Evolutionary conservation across 2,113 vertebrate genomes (phyloP).

Genomic region (Gulo gulo): DNA sequence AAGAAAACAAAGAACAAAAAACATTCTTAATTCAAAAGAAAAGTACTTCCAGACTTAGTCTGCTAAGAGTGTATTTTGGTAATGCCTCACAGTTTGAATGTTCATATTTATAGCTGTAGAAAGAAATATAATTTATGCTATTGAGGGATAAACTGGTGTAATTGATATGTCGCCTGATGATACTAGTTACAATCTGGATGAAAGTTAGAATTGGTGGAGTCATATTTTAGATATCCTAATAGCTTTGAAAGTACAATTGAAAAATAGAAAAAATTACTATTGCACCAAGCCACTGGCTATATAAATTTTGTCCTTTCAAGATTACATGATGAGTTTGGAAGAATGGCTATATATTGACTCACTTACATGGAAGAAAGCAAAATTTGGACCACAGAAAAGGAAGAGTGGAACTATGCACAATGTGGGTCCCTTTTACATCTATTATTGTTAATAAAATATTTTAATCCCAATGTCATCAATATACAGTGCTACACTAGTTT

Average conservation of each 20-base stretch:
- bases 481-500: neutral
- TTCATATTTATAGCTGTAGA: neutral
- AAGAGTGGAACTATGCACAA: neutral
- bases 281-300: neutral
- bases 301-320: neutral
- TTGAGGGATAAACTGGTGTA: neutral
- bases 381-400: neutral
- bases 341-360: neutral
- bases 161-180: neutral
- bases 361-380: neutral
- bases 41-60: neutral
- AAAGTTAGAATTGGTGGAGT: neutral
- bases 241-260: neutral
- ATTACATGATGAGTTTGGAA: neutral
- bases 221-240: neutral
- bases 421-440: neutral
- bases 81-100: neutral
- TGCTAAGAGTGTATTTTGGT: neutral
- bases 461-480: neutral
- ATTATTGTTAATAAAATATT: neutral
- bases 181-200: neutral
- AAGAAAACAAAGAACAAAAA: neutral
- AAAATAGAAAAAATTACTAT: neutral
- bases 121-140: neutral
- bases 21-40: neutral